A percentile compares a stretch with the other conserved stretches of the same genome.
Evolutionary conservation across 35 echinoderm and acorn worm species (phyloP).

Genomic region (Acanthaster planci): DNA sequence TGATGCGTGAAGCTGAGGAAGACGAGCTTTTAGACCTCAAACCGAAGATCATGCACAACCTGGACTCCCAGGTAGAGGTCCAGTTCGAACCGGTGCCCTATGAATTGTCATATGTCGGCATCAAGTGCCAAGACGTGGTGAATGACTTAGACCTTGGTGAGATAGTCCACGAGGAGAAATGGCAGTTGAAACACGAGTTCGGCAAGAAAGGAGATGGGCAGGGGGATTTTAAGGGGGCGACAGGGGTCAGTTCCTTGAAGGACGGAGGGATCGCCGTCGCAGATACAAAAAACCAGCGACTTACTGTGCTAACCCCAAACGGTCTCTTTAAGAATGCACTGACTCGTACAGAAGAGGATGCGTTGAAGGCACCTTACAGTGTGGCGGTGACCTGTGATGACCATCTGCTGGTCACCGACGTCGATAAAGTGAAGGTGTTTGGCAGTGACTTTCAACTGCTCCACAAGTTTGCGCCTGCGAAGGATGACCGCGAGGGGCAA

Average conservation of each 20-base stretch:
- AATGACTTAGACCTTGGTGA: background rate
- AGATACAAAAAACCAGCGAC: background rate
- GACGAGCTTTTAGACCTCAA: conserved; percentile 13
- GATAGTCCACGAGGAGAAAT: conserved; percentile 3
- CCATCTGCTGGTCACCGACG: background rate
- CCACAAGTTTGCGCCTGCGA: background rate
- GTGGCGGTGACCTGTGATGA: background rate
- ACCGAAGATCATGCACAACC: conserved; percentile 4
- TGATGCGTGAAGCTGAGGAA: background rate
- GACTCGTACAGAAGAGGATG: background rate
- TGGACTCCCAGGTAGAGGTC: background rate
- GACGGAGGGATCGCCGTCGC: conserved; percentile 23
- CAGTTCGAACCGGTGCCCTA: background rate
- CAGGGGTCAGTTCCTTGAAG: background rate
- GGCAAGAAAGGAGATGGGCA: background rate
- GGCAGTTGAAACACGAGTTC: background rate
- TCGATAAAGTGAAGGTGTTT: conserved; percentile 19
- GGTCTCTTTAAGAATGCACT: background rate
- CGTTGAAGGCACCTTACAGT: no score
- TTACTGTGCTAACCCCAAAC: background rate
- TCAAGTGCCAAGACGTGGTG: background rate
- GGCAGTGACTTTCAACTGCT: background rate
- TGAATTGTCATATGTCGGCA: background rate
- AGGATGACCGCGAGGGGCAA: background rate
- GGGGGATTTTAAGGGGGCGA: conserved; percentile 8